Percentiles rank a stretch among this genome's conserved stretches.
phyloP scores from a whole-genome alignment of 2,888 invertebrate species.

The Platerodrilus igneus region DNA sequence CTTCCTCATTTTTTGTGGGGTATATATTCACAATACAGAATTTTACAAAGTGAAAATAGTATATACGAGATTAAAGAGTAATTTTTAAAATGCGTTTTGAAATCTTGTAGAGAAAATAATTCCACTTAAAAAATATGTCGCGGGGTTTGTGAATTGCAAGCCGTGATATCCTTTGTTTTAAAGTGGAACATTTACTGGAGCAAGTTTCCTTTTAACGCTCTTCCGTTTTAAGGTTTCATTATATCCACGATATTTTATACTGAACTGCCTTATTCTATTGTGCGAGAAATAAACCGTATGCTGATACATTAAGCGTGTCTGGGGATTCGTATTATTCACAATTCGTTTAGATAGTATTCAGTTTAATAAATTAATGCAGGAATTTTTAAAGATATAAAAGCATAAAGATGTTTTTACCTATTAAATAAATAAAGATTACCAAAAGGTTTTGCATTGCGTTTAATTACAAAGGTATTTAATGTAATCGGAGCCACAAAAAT shows the following conservation, averaged over 20 bases:
- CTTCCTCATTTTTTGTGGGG: conserved; percentile 10
- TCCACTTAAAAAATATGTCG: conserved; percentile 17
- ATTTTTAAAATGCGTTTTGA: conserved; percentile 13
- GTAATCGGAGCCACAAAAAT: too few species aligned
- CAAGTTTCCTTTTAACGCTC: conserved; percentile 18
- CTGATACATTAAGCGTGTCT: too few species aligned
- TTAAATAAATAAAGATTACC: too few species aligned
- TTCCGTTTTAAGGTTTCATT: conserved; percentile 12
- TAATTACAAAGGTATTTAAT: too few species aligned
- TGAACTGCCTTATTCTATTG: too few species aligned
- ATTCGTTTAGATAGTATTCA: too few species aligned
- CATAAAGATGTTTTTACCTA: too few species aligned
- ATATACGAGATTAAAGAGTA: conserved; percentile 3
- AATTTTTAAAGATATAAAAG: too few species aligned
- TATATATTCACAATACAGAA: conserved; percentile 9
- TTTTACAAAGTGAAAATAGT: conserved; percentile 1
- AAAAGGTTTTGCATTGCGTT: too few species aligned
- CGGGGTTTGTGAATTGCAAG: conserved; percentile 17
- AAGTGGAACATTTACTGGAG: conserved; percentile 16
- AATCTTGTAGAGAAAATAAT: conserved; percentile 19
- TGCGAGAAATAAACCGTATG: too few species aligned
- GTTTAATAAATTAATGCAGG: too few species aligned
- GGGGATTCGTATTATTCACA: too few species aligned
- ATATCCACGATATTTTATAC: conserved; percentile 11
- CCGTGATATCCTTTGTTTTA: conserved; percentile 16